These are phyloP conservation scores for Solea solea DNA, from an alignment of 2,113 vertebrate species.

Conservation along the genomic window DNA sequence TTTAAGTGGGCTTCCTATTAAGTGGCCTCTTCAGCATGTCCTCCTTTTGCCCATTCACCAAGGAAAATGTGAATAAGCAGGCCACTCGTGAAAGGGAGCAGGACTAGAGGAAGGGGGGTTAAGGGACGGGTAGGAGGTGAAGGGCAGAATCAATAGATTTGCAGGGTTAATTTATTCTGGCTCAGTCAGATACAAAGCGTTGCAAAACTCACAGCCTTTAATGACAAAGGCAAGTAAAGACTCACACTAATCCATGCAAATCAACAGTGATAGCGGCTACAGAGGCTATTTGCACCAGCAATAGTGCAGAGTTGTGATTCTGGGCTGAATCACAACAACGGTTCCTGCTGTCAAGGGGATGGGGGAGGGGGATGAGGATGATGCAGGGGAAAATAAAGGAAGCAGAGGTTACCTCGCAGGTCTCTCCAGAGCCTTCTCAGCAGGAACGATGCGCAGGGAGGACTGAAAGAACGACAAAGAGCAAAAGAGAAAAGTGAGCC, in stretches of 20 bases:
- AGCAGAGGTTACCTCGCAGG: constrained; percentile 88
- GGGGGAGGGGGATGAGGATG: constrained; percentile 37
- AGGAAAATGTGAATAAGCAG: constrained; percentile 63
- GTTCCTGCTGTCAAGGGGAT: constrained; percentile 38
- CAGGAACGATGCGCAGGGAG: constrained; percentile 87
- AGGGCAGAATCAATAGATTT: constrained; percentile 67
- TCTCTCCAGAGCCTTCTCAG: constrained; percentile 88
- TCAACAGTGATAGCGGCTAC: constrained; percentile 19
- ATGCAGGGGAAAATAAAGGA: constrained; percentile 52
- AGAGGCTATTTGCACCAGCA: constrained; percentile 20
- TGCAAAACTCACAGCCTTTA: constrained; percentile 32
- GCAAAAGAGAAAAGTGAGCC: constrained; percentile 80
- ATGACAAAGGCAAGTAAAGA: constrained; percentile 57
- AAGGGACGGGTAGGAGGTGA: constrained; percentile 53
- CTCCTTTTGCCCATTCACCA: constrained; percentile 49
- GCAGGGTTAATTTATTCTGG: constrained; percentile 68
- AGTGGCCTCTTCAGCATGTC: constrained; percentile 58
- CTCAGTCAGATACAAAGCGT: constrained; percentile 17
- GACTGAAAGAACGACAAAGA: constrained; percentile 83
- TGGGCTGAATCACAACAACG: constrained; percentile 63
- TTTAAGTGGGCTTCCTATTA: constrained; percentile 26
- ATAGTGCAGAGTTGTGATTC: constrained; percentile 38
- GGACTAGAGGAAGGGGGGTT: constrained; percentile 36
- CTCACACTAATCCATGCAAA: constrained; percentile 43
- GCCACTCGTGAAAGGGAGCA: constrained; percentile 59